Base-by-base conservation (phyloP, 2,888 invertebrate genomes). In the Hymenopus coronatus region DNA sequence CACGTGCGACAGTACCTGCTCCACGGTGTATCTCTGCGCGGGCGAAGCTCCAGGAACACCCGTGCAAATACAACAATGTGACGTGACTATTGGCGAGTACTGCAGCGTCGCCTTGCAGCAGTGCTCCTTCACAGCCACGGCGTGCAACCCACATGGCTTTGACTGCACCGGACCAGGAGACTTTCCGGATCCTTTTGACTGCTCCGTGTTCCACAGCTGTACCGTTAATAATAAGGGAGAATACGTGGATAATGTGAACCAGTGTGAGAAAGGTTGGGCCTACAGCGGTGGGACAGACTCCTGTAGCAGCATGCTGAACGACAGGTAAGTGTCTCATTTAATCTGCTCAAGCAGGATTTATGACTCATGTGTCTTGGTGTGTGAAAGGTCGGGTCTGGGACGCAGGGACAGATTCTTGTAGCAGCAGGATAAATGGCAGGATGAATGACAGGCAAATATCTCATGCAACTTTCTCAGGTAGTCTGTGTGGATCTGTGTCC, bases 101-200 rank as follows among this genome's bases (percentile, higher is more conserved):
- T 87, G 87, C 30, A 87, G 87, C 28, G 20, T 82, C n/a, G 28
- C 87, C n/a, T 70, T 81, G 33, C 30, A 82, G 20, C 30, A 12
- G 2, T 87, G 87, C 30, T 87, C 87, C 30, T 81, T n/a, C 27
- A 28, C 87, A 70, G 28, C 82, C 20, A 87, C 33, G 20, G 30
- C 81, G 15, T 87, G 87, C 82, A 87, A 70, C 20, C 87, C 87
- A 28, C 87, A 87, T 30, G 87, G 87, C 20, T 87, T 87, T 25
- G 30, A n/a, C 0, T 87, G 87, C 30, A 87, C 87, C 15, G n/a
- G 28, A 25, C 28, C 82, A 20, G 87, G 87, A 81, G 82, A 70
- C 27, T 87, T 87, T 12, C 87, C 87, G 3, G 87, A 87, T 14
- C 87, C 87, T 87, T 87, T 70, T n/a, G 87, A 87, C 81, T 87